A percentile compares a stretch with the other conserved stretches of the same genome.
Conservation (phyloP, 2,888 invertebrate species). For the Cosmia trapezina region DNA sequence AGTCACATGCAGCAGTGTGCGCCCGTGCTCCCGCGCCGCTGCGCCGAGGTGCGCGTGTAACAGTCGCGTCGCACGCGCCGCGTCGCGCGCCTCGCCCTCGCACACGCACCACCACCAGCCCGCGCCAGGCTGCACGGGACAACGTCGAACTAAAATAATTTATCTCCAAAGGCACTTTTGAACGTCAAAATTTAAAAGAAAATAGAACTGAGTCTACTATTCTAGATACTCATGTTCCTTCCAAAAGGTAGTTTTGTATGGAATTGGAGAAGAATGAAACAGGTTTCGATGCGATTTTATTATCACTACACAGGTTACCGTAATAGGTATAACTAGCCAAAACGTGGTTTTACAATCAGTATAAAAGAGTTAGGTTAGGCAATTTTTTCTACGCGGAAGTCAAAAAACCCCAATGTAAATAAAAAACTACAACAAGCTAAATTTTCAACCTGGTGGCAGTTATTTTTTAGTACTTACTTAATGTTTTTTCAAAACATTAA, state of each 20-base stretch:
- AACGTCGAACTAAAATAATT: neutral
- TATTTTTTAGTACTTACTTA: neutral
- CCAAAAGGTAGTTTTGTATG: neutral
- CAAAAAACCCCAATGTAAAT: neutral
- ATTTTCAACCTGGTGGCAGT: neutral
- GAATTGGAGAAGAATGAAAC: neutral
- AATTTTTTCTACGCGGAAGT: neutral
- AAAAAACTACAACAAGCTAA: neutral
- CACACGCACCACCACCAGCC: conserved; percentile 82
- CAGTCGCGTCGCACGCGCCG: conserved; percentile 71
- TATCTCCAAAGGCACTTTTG: neutral
- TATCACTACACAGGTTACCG: neutral
- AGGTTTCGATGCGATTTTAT: neutral
- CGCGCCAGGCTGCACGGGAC: conserved; percentile 37
- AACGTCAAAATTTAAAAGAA: no score
- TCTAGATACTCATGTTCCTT: neutral
- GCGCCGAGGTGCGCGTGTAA: conserved; percentile 75
- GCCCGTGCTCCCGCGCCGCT: conserved; percentile 45
- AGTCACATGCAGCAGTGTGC: conserved; percentile 66
- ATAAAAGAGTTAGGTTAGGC: neutral
- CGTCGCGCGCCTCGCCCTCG: conserved; percentile 77
- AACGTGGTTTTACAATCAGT: neutral
- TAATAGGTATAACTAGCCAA: neutral
- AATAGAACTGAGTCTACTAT: neutral
- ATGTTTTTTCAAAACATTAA: neutral